These are phyloP conservation scores for Hipparchia sbordonii DNA, from an alignment of 2,888 invertebrate species.

Conservation along the genomic window DNA sequence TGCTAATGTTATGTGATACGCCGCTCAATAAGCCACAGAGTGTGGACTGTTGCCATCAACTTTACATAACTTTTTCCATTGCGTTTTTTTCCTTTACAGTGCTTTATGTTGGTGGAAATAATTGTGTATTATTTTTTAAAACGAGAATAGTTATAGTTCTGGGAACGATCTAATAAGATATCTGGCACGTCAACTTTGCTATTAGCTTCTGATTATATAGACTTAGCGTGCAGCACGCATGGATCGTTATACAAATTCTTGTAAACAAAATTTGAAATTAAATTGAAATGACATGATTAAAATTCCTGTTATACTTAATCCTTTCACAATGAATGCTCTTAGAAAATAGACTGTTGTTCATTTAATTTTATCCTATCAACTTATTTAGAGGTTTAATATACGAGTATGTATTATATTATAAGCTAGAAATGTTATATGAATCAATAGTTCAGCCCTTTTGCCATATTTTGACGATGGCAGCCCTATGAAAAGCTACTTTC, in stretches of 20 bases:
- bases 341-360: neutral
- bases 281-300: neutral
- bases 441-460: neutral
- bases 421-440: neutral
- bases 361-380: neutral
- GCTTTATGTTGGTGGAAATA: neutral
- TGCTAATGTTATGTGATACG: neutral
- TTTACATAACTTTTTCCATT: neutral
- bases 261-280: neutral
- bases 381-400: neutral
- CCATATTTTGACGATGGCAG: neutral
- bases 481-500: constrained; percentile 13
- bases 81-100: neutral
- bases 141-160: neutral
- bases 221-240: constrained; percentile 8
- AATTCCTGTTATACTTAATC: neutral
- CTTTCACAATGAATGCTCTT: neutral
- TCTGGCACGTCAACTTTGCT: neutral
- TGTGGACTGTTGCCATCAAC: neutral
- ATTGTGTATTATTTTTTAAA: neutral
- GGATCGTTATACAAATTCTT: constrained; percentile 3
- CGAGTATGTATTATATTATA: neutral
- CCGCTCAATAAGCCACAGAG: neutral
- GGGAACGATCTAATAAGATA: neutral
- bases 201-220: neutral